Percentiles rank a stretch among this genome's conserved stretches.
phyloP scores from a whole-genome alignment of 2,797 vertebrate species.

The Clarias fuscus region DNA sequence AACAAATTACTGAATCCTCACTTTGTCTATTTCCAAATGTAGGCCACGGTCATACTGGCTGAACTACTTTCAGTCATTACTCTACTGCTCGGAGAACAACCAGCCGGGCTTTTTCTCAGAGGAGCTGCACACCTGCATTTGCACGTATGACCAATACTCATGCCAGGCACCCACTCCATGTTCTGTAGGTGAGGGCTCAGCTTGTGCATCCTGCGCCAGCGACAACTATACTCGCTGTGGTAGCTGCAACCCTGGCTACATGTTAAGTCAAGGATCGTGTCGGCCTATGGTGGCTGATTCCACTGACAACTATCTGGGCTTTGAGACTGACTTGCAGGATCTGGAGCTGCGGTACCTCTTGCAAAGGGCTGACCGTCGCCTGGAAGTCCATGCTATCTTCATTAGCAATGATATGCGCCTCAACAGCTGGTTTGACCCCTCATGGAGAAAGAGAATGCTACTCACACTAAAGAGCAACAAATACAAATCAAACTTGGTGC shows the following conservation, averaged over 20 bases:
- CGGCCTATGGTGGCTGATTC: constrained; percentile 92
- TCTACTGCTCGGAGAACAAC: constrained; percentile 95
- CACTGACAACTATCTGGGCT: constrained; percentile 94
- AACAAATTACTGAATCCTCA: constrained; percentile 32
- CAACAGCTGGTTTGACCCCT: constrained; percentile 97
- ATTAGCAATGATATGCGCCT: constrained; percentile 99
- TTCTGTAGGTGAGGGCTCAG: constrained; percentile 79
- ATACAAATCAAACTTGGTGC: constrained; percentile 95
- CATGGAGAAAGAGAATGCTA: constrained; percentile 95
- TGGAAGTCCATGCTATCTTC: constrained; percentile 96
- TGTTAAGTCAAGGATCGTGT: constrained; percentile 86
- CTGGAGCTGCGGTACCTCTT: constrained; percentile 89
- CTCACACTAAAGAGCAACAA: constrained; percentile 98
- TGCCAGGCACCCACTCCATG: constrained; percentile 87
- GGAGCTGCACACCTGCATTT: constrained; percentile 89
- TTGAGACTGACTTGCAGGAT: constrained; percentile 95
- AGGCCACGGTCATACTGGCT: constrained; percentile 92
- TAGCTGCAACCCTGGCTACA: constrained; percentile 86
- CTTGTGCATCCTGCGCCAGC: constrained; percentile 80
- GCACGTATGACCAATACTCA: constrained; percentile 84
- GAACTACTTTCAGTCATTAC: constrained; percentile 88
- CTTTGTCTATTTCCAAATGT: constrained; percentile 41
- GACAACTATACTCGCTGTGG: constrained; percentile 96
- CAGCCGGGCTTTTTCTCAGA: constrained; percentile 91
- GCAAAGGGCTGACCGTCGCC: constrained; percentile 87